phyloP scores from a whole-genome alignment of 1,140 invertebrate species.

The Drosophila pseudoananassae region DNA sequence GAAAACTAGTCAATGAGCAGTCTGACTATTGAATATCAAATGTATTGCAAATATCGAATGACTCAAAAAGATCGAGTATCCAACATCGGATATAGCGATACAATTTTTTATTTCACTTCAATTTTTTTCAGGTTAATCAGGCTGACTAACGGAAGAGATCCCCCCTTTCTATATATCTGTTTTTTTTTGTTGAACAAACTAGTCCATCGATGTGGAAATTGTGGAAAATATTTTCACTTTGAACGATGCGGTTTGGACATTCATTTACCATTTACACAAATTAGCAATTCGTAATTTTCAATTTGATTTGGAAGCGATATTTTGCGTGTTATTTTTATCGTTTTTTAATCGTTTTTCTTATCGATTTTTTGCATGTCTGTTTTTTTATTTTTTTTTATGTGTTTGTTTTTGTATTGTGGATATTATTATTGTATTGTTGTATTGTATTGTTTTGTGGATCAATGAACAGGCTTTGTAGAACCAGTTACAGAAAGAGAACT shows the following conservation, averaged over 20 bases:
- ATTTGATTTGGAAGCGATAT: slow-evolving; percentile 29
- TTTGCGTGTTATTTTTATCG: slow-evolving; percentile 8
- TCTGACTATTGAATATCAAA: neutral
- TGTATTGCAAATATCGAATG: neutral
- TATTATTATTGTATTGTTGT: neutral
- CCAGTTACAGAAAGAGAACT: slow-evolving; percentile 3
- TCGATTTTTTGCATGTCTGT: neutral
- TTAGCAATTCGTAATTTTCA: slow-evolving; percentile 62
- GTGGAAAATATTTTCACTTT: slow-evolving; percentile 60
- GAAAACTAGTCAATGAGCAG: neutral
- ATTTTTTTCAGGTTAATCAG: slow-evolving; percentile 43
- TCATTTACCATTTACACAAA: slow-evolving; percentile 53
- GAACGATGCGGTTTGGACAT: slow-evolving; percentile 12
- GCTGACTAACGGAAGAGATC: slow-evolving; percentile 59
- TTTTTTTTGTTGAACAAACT: slow-evolving; percentile 17
- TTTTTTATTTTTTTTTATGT: no score
- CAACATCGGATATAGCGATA: slow-evolving; percentile 3
- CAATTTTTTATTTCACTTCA: neutral
- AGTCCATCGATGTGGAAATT: slow-evolving; percentile 26
- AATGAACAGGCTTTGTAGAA: slow-evolving; percentile 9
- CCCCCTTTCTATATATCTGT: neutral
- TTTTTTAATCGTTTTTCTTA: neutral
- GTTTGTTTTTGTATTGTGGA: no score
- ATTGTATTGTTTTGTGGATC: neutral
- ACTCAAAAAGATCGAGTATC: slow-evolving; percentile 1